A percentile compares a stretch with the other conserved stretches of the same genome.
These are phyloP conservation scores for Drosophila biarmipes DNA, from an alignment of 1,140 invertebrate species.

Conservation along the genomic window DNA sequence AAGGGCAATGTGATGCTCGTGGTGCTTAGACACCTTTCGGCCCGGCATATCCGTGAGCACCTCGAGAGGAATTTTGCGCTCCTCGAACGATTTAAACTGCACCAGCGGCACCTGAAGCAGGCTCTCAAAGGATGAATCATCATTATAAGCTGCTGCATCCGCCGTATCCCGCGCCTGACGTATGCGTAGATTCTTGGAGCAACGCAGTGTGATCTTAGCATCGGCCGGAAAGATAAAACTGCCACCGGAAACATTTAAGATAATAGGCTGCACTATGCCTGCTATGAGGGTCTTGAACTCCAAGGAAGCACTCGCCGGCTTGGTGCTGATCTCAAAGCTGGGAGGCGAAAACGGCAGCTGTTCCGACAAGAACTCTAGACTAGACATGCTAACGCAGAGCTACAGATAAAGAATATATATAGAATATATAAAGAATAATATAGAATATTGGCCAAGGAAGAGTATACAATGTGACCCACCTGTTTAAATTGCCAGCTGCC, in stretches of 20 bases:
- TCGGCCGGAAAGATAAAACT: slow-evolving; percentile 87
- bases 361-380: slow-evolving; percentile 88
- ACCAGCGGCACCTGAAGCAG: slow-evolving; percentile 88
- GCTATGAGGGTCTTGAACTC: slow-evolving; percentile 87
- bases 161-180: slow-evolving; percentile 54
- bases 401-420: slow-evolving; percentile 27
- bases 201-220: slow-evolving; percentile 86
- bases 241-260: slow-evolving; percentile 88
- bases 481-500: slow-evolving; percentile 83
- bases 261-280: slow-evolving; percentile 89
- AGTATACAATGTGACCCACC: slow-evolving; percentile 20
- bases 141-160: slow-evolving; percentile 12
- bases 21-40: slow-evolving; percentile 86
- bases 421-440: not conserved
- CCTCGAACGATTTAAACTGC: slow-evolving; percentile 89
- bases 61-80: slow-evolving; percentile 87
- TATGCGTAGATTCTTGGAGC: slow-evolving; percentile 86
- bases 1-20: slow-evolving; percentile 86
- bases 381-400: slow-evolving; percentile 80
- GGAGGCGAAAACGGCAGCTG: slow-evolving; percentile 73
- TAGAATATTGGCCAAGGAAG: no score
- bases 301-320: slow-evolving; percentile 84
- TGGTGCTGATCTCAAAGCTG: slow-evolving; percentile 85
- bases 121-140: slow-evolving; percentile 84
- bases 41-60: slow-evolving; percentile 90